Evolutionary conservation across 2,797 vertebrate genomes (phyloP).

Genomic region (Pipistrellus kuhlii): DNA sequence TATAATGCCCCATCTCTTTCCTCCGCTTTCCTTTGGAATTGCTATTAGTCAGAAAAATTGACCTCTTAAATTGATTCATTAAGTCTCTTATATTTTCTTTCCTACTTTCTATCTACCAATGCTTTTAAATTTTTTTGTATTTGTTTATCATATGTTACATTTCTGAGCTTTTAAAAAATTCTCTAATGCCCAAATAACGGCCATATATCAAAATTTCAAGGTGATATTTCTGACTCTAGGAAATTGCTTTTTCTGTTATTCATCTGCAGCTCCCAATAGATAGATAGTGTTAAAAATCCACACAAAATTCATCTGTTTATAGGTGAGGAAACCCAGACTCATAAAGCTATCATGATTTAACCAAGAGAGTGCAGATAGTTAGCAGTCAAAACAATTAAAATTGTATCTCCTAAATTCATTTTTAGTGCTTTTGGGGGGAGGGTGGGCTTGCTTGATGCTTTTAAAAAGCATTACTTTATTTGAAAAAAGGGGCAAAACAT

Average conservation of each 20-base stretch:
- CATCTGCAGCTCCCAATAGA: background rate
- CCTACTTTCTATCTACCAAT: background rate
- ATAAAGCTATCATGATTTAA: background rate
- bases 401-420: background rate
- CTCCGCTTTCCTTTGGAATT: background rate
- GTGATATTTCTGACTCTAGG: background rate
- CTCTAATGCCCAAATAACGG: background rate
- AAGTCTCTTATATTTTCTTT: background rate
- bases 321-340: background rate
- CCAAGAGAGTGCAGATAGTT: background rate
- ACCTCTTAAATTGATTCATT: background rate
- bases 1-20: background rate
- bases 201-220: background rate
- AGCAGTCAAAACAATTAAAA: conserved; percentile 3
- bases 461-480: background rate
- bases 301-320: background rate
- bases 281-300: background rate
- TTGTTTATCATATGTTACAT: background rate
- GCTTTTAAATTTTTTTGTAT: background rate
- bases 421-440: background rate
- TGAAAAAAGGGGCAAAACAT: background rate
- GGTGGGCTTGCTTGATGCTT: background rate
- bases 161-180: background rate
- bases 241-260: background rate
- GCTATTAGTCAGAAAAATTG: background rate